Conservation (phyloP, 2,113 vertebrate species). For the Chaetura pelagica region DNA sequence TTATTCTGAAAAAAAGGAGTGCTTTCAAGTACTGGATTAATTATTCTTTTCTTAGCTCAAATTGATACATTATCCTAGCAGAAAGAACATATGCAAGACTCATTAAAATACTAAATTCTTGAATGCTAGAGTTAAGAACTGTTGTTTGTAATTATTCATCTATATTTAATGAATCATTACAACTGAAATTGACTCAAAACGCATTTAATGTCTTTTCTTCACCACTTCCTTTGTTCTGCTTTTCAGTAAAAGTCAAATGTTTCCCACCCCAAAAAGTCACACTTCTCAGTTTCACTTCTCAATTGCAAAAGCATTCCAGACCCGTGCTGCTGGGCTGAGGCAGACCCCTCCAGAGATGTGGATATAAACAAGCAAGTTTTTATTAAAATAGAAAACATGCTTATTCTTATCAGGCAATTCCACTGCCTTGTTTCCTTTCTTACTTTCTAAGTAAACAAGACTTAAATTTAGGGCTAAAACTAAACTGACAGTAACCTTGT, state of each 20-base stretch:
- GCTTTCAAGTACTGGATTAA: not conserved
- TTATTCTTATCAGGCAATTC: not conserved
- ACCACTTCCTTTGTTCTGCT: not conserved
- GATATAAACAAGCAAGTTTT: not conserved
- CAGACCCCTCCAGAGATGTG: not conserved
- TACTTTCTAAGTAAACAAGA: conserved; percentile 4
- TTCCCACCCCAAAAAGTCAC: not conserved
- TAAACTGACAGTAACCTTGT: conserved; percentile 1
- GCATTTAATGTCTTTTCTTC: not conserved
- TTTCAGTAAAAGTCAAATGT: not conserved
- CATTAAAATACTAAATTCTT: not conserved
- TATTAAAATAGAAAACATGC: not conserved
- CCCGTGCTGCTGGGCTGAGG: not conserved
- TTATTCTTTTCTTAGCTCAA: not conserved
- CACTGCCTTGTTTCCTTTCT: not conserved
- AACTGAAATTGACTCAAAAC: not conserved
- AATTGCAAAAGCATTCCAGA: not conserved
- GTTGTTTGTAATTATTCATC: not conserved
- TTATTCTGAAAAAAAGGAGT: not conserved
- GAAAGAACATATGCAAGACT: not conserved
- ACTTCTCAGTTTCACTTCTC: not conserved
- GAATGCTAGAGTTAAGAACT: not conserved
- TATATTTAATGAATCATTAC: not conserved
- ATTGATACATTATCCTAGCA: not conserved
- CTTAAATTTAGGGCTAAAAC: not conserved